Conservation (phyloP, 2,888 invertebrate species). For the Brachyopa scutellaris region DNA sequence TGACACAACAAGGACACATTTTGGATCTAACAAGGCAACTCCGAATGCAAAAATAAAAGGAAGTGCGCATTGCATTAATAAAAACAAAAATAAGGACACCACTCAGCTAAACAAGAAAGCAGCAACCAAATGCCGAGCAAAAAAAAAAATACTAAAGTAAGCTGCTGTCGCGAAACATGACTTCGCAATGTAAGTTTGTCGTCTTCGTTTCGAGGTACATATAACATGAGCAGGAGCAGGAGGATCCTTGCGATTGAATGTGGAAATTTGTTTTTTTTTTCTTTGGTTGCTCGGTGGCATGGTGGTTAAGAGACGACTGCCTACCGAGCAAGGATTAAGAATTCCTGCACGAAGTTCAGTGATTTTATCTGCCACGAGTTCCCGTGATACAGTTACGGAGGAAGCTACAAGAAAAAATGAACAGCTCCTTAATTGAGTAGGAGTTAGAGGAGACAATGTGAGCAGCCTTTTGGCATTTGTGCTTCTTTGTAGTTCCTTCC, state of each 20-base stretch:
- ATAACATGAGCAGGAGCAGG: not conserved
- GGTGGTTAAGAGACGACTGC: not conserved
- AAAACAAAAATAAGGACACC: constrained; percentile 11
- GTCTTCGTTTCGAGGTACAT: too few species aligned
- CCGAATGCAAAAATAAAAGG: constrained; percentile 36
- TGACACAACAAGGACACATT: constrained; percentile 64
- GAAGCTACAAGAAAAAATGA: not conserved
- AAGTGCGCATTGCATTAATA: constrained; percentile 31
- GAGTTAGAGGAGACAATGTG: not conserved
- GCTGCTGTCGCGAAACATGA: constrained; percentile 45
- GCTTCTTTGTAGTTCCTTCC: not conserved
- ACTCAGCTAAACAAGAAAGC: constrained; percentile 11
- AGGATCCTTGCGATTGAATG: constrained; percentile 1
- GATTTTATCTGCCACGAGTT: not conserved
- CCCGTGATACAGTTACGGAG: not conserved
- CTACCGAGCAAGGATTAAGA: not conserved
- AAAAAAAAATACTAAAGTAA: constrained; percentile 25
- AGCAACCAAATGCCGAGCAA: not conserved
- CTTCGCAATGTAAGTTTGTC: constrained; percentile 35
- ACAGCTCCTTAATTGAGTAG: not conserved
- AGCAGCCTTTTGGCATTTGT: not conserved
- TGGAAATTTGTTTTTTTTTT: not conserved
- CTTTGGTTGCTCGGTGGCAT: too few species aligned
- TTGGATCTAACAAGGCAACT: constrained; percentile 55
- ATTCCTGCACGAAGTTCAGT: not conserved